Percentiles rank a stretch among this genome's conserved stretches.
Evolutionary conservation across 2,888 invertebrate species (phyloP).

Genomic region (Dolichopus griseipennis): DNA sequence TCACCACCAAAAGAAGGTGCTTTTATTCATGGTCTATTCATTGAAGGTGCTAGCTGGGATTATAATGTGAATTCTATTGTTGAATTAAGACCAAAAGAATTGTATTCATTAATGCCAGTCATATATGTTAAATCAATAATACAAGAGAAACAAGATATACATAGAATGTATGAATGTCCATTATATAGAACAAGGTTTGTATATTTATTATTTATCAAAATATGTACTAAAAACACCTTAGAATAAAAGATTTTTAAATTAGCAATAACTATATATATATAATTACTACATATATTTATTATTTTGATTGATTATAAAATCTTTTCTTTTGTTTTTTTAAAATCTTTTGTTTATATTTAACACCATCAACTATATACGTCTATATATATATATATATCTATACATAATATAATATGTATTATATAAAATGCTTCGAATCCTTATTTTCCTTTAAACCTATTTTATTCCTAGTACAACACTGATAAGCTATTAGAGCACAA

Average conservation of each 20-base stretch:
- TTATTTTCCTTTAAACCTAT: background rate
- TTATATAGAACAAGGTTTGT: constrained; percentile 77
- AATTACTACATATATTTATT: background rate
- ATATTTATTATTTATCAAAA: background rate
- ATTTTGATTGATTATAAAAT: no score
- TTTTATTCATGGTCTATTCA: constrained; percentile 77
- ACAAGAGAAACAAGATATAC: constrained; percentile 79
- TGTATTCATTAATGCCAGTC: constrained; percentile 86
- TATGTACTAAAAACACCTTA: background rate
- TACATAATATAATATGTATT: no score
- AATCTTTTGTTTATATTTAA: no score
- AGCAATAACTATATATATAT: background rate
- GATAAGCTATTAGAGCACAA: no score
- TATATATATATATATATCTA: no score
- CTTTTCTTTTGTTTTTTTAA: no score
- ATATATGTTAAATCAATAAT: constrained; percentile 82
- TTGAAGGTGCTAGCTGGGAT: constrained; percentile 96
- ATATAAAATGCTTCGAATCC: no score
- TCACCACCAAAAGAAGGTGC: constrained; percentile 85
- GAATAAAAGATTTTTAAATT: background rate
- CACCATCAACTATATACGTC: no score
- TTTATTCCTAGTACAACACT: no score
- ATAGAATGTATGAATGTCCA: constrained; percentile 87
- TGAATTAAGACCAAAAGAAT: constrained; percentile 81
- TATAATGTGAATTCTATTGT: constrained; percentile 65